Evolutionary conservation across 2,888 invertebrate species (phyloP), one percentile per base, ranked within the genome.

Genomic region (Ypsolopha scabrella): DNA sequence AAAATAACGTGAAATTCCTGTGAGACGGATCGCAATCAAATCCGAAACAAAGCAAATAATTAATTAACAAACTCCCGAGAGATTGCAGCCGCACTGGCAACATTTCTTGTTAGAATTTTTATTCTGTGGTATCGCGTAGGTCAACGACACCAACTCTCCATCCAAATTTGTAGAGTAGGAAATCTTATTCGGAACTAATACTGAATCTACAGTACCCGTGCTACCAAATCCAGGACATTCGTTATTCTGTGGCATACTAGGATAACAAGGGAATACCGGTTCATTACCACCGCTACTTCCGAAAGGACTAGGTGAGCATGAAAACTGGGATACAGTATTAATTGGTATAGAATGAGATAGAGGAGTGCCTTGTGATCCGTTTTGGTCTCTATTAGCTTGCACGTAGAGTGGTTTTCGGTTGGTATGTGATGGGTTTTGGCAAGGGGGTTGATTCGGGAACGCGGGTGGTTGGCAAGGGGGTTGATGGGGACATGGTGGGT

Each of bases 281-380:
- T 39, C 39, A 39, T 6, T 10, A 10, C 39, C 39, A 39, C 39
- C n/a, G 39, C 39, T 9, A 24, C 24, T 3, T 24, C 24, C 9
- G 10, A 13, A 48, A 39, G 24, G 10, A 36, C n/a, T 38, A 14
- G 37, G 37, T 6, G 3, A 13, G 48, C 57, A 57, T 3, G 53
- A 56, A 51, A 54, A 53, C 44, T 62, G 58, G 6, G 58, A 56
- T 6, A 58, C 60, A 7, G 60, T 60, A 50, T 62, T 64, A 4
- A 62, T 58, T 6, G 64, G 64, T 7, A 63, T 44, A 38, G 52
- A 60, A 11, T 52, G 57, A 0, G 60, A 53, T 57, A 0, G 59
- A 51, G 55, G 3, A 13, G 39, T 39, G 36, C 33, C 34, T 45
- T 8, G 24, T 35, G 37, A 11, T 37, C 14, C 9, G 37, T 39